Evolutionary conservation across 2,113 vertebrate genomes (phyloP), one percentile per base, ranked within the genome.

Genomic region (Prochilodus magdalenae): DNA sequence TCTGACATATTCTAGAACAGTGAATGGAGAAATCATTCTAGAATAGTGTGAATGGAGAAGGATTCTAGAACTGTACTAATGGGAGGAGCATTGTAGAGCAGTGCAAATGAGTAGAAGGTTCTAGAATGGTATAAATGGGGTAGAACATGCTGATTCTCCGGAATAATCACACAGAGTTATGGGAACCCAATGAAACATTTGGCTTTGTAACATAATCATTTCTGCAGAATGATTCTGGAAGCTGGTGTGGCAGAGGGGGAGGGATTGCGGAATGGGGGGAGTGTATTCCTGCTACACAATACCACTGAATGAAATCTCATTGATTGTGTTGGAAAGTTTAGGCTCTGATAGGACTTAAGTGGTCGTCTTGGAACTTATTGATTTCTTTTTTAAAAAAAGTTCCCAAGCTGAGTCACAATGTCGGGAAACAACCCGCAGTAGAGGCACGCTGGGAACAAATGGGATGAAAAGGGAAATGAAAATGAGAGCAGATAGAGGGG

Each of bases 331-430:
- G 89, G 87, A 76, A 87, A 88, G 87, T 82, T 86, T 77, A 90
- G 88, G 89, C 84, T 89, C 88, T 86, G 84, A 83, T 82, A 65
- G 77, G 47, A 84, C 79, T 83, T 87, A 86, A 87, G 89, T 87
- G 81, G 90, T 89, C 89, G 90, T 89, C 86, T 87, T 88, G 87
- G 89, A 92, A 92, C 90, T 85, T 91, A 92, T 92, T 83, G 86
- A 91, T 93, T 88, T 86, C 65, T 36, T 20, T 1, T 40, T 33
- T 62, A 63, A 72, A 60, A 10, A 15, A 63, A 67, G 55, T 11
- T 26, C 27, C 18, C 18, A 30, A 15, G 22, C 26, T 24, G 53
- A 57, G 5, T 44, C 36, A 44, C 7, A 29, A 16, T 36, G 27
- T 59, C 24, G 16, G 49, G 63, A 69, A 80, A 80, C 67, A 80